phyloP scores from a whole-genome alignment of 2,888 invertebrate species.

The Scelioninae gen. 1 region DNA sequence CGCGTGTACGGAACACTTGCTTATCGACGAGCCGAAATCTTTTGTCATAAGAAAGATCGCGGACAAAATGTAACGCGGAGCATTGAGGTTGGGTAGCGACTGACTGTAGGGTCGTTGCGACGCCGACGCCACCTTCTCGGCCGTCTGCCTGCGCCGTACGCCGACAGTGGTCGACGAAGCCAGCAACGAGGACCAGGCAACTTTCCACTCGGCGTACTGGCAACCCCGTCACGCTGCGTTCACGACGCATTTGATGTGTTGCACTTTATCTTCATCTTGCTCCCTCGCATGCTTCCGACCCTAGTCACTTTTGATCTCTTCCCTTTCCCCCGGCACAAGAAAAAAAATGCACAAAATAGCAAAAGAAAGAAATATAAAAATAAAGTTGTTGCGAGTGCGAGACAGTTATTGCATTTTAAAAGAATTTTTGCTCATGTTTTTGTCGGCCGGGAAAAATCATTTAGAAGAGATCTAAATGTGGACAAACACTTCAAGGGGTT shows the following conservation, averaged over 20 bases:
- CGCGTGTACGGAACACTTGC: constrained; percentile 4
- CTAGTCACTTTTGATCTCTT: no score
- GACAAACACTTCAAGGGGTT: no score
- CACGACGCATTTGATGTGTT: constrained; percentile 66
- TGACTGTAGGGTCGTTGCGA: constrained; percentile 83
- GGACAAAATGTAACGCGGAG: constrained; percentile 77
- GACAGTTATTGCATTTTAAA: no score
- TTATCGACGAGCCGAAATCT: constrained; percentile 39
- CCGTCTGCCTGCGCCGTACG: constrained; percentile 68
- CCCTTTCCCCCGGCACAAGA: no score
- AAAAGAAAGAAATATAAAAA: no score
- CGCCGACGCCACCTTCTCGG: constrained; percentile 82
- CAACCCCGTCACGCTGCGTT: constrained; percentile 67
- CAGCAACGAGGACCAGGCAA: constrained; percentile 73
- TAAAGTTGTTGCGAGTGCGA: no score
- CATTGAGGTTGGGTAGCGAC: constrained; percentile 83
- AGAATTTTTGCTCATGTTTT: no score
- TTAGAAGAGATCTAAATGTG: no score
- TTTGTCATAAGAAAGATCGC: constrained; percentile 43
- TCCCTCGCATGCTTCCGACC: no score
- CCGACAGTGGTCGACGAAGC: no score
- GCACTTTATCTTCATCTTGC: constrained; percentile 67
- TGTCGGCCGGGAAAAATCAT: no score
- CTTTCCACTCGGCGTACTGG: constrained; percentile 67
- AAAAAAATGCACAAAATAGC: no score